Base-by-base conservation (phyloP, 2,797 vertebrate species). In the Rhinichthys osculus region DNA sequence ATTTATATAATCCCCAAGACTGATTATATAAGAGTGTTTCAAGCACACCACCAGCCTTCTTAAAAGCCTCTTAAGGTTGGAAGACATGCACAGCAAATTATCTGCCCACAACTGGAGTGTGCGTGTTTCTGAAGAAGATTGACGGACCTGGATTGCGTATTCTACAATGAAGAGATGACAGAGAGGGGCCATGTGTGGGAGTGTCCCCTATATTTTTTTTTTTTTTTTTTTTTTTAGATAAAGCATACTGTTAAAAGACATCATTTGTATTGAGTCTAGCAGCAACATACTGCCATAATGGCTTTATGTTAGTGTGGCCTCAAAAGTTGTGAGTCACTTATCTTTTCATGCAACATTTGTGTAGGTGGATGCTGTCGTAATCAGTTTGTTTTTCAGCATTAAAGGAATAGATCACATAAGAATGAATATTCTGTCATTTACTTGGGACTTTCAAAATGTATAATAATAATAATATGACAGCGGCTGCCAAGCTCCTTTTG, bases 141-240 rank as follows among this genome's bases (percentile, higher is more conserved):
- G 97, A 96, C 30, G 96, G 96, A 78, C 96, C 96, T 13, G 30
- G 30, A 67, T 33, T 64, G 57, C 9, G 4, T 42, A 62, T 67
- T 69, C 3, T 81, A 23, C 62, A 67, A 81, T 35, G 21, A 66
- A 44, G 40, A 69, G 7, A 69, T 69, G 79, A 52, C 17, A 69
- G 30, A 81, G 62, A 50, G 40, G 30, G 19, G 44, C 33, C 44
- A 52, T 23, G 19, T 81, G 85, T 81, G 33, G 97, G 97, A 91
- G 96, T 96, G 96, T 92, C 52, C 50, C 35, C 23, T 9, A 80
- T 86, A 71, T 27, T 44, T 4, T 4, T 13, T 13, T 44, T 44
- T 86, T 77, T 17, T 44, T 4, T 13, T 3, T 13, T 47, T 11
- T 47, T 38, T 23, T 7, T 33, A n/a, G 42, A 84, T 77, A 35